Evolutionary conservation across 2,888 invertebrate species (phyloP), one percentile per base, ranked within the genome.

Genomic region (Leptopilina drosophilae): DNA sequence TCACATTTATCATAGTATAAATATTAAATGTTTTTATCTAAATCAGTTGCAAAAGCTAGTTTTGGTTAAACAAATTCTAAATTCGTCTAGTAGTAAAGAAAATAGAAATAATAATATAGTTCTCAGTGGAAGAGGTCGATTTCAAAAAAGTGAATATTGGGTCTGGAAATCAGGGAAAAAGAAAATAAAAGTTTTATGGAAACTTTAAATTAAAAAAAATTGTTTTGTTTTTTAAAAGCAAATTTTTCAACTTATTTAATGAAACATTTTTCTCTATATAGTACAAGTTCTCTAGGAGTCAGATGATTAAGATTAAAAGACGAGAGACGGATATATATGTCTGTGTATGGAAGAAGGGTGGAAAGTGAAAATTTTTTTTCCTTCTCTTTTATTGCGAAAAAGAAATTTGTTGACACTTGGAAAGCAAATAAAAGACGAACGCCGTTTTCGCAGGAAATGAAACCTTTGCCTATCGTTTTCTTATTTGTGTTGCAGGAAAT

Each of bases 331-430:
- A n/a, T 40, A 33, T 33, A 33, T 33, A 33, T 33, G 33, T 33
- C 33, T 33, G 4, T 33, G 33, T 33, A 33, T n/a, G 0, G 7
- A 65, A 8, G 8, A 40, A n/a, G 20, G 20, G 5, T 14, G 53
- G 3, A 33, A 33, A 53, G 62, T 62, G 62, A 15, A 59, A 9
- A 15, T 62, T 62, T 62, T 69, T 14, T 33, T 26, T n/a, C 5
- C 7, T 14, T 14, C 14, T 6, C 26, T 49, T 49, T 49, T 49
- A 49, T 49, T 49, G 49, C 49, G 49, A 49, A 14, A 69, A 33
- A 8, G 69, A 69, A 69, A 53, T 53, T 69, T 53, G 69, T 69
- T 69, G 53, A 69, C 69, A 33, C n/a, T 69, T 53, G 53, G 42
- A 20, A 42, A 67, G 46, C 67, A 49, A 67, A 67, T 67, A 67